Evolutionary conservation across 1,140 invertebrate species (phyloP).

Genomic region (Cyphomyrmex costatus): DNA sequence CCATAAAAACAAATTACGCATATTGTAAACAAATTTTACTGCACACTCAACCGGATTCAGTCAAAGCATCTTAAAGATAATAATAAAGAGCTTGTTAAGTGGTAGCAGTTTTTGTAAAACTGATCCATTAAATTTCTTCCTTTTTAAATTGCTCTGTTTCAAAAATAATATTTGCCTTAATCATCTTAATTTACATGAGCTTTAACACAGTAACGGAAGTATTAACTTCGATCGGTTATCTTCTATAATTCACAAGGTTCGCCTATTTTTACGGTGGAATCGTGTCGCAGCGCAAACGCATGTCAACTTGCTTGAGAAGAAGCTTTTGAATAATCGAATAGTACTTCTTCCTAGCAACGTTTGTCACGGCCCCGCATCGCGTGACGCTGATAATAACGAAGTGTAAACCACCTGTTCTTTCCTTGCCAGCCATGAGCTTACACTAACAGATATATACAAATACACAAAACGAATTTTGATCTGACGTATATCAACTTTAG

Average conservation of each 20-base stretch:
- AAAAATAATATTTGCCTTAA: neutral
- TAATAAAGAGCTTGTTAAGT: neutral
- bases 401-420: conserved; percentile 83
- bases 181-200: neutral
- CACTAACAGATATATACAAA: conserved; percentile 65
- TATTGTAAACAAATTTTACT: neutral
- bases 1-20: neutral
- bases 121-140: neutral
- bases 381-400: conserved; percentile 79
- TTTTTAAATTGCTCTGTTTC: neutral
- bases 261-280: conserved; percentile 23
- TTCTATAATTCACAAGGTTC: neutral
- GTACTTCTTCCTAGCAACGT: conserved; percentile 50
- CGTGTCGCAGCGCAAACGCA: conserved; percentile 22
- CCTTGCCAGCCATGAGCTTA: conserved; percentile 47
- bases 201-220: neutral
- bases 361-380: conserved; percentile 72
- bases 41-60: neutral
- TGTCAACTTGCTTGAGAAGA: conserved; percentile 12
- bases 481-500: neutral
- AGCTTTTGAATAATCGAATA: conserved; percentile 63
- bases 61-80: neutral
- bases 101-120: neutral
- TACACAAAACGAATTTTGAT: conserved; percentile 63
- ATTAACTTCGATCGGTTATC: neutral